Evolutionary conservation across 2,888 invertebrate genomes (phyloP).

Genomic region (Leptinotarsa juncta): DNA sequence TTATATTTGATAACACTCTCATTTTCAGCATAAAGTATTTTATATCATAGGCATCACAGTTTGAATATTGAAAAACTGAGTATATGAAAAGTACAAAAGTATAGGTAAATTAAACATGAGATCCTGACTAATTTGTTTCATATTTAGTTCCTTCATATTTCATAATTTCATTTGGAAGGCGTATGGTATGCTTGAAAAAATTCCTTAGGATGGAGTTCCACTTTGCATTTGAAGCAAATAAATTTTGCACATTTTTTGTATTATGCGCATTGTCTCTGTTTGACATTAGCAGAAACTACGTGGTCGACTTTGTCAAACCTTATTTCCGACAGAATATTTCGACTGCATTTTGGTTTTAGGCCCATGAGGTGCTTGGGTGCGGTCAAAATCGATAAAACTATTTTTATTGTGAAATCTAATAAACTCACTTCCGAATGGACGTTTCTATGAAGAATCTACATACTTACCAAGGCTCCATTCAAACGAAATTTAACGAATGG

Average conservation of each 20-base stretch:
- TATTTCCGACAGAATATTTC: conserved; percentile 5
- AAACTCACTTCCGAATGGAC: conserved; percentile 6
- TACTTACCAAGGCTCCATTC: conserved; percentile 12
- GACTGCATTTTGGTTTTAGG: conserved; percentile 20
- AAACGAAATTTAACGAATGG: conserved; percentile 21
- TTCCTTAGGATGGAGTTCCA: conserved; percentile 12
- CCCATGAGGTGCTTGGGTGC: conserved; percentile 26
- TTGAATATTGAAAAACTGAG: too few relatives aligned
- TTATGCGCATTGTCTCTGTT: background rate
- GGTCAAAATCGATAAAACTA: conserved; percentile 19
- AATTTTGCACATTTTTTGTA: conserved; percentile 23
- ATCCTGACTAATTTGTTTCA: too few relatives aligned
- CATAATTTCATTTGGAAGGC: background rate
- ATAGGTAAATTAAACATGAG: too few relatives aligned
- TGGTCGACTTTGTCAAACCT: conserved; percentile 11
- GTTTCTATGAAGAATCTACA: conserved; percentile 12
- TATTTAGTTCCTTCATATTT: too few relatives aligned
- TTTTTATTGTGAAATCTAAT: conserved; percentile 2
- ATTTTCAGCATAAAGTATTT: too few relatives aligned
- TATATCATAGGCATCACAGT: too few relatives aligned
- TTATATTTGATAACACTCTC: too few relatives aligned
- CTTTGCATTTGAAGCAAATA: conserved; percentile 20
- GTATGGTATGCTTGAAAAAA: conserved; percentile 23
- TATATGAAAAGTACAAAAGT: too few relatives aligned
- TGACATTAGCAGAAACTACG: background rate